A percentile compares a stretch with the other conserved stretches of the same genome.
phyloP scores from a whole-genome alignment of 1,140 invertebrate species.

The Drosophila azteca region DNA sequence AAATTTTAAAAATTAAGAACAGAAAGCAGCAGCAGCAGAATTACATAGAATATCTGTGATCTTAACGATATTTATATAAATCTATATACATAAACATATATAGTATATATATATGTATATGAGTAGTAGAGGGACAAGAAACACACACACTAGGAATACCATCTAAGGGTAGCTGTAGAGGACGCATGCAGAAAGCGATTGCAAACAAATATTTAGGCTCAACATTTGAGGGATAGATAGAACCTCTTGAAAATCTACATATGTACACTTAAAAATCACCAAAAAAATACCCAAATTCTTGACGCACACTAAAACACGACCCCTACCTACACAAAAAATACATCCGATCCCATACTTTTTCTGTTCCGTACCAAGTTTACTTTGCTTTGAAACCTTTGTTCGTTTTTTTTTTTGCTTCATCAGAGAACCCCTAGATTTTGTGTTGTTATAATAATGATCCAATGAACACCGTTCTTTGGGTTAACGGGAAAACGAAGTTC shows the following conservation, averaged over 20 bases:
- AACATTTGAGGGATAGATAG: constrained; percentile 5
- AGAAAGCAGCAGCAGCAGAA: constrained; percentile 72
- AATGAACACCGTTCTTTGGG: constrained; percentile 32
- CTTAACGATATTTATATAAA: constrained; percentile 82
- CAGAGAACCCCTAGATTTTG: constrained; percentile 14
- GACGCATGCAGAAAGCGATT: constrained; percentile 3
- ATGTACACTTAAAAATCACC: too few relatives aligned
- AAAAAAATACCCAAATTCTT: constrained; percentile 2
- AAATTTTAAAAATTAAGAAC: constrained; percentile 9
- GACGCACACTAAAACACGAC: constrained; percentile 18
- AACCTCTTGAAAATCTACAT: neutral
- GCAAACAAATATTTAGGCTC: constrained; percentile 20
- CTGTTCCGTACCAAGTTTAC: constrained; percentile 52
- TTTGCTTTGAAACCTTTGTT: constrained; percentile 62
- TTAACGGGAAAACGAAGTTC: constrained; percentile 16
- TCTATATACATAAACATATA: constrained; percentile 54
- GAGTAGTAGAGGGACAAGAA: constrained; percentile 49
- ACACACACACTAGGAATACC: constrained; percentile 37
- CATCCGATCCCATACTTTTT: neutral
- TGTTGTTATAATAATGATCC: constrained; percentile 17
- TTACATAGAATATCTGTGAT: constrained; percentile 84
- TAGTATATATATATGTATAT: constrained; percentile 51
- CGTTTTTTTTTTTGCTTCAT: constrained; percentile 21
- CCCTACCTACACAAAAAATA: neutral
- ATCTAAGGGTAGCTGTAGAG: constrained; percentile 42